Percentiles rank a stretch among this genome's conserved stretches.
Evolutionary conservation across 1,140 invertebrate genomes (phyloP).

Genomic region (Caenorhabditis inopinata): DNA sequence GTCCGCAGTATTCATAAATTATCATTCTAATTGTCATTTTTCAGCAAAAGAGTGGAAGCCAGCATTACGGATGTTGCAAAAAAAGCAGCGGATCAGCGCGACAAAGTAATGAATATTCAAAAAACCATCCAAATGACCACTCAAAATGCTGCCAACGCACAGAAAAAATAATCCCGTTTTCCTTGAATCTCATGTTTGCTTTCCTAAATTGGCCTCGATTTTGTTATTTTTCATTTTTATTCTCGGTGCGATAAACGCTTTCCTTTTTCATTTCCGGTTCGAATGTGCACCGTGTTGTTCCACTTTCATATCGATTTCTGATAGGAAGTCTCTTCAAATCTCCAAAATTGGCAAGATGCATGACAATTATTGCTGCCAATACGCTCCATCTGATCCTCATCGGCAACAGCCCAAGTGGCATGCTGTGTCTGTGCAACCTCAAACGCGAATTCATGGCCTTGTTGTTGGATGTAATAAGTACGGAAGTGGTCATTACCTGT

Average conservation of each 20-base stretch:
- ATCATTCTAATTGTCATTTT: not conserved
- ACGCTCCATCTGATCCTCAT: too few species aligned
- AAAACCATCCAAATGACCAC: constrained; percentile 31
- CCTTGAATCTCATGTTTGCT: not conserved
- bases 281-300: too few species aligned
- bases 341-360: too few species aligned
- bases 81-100: constrained; percentile 34
- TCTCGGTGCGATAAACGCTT: not conserved
- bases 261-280: too few species aligned
- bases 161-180: not conserved
- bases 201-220: not conserved
- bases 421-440: not conserved
- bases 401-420: too few species aligned
- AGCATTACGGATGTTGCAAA: constrained; percentile 13
- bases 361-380: too few species aligned
- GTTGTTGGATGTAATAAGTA: not conserved
- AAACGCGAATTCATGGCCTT: not conserved
- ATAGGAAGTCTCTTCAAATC: too few species aligned
- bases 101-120: constrained; percentile 41
- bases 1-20: too few species aligned
- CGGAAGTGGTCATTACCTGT: not conserved
- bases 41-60: constrained; percentile 48
- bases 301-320: too few species aligned
- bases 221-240: not conserved
- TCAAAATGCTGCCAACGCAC: not conserved